Evolutionary conservation across 2,888 invertebrate species (phyloP), one percentile per base, ranked within the genome.

Genomic region (Teinopalpus imperialis): DNA sequence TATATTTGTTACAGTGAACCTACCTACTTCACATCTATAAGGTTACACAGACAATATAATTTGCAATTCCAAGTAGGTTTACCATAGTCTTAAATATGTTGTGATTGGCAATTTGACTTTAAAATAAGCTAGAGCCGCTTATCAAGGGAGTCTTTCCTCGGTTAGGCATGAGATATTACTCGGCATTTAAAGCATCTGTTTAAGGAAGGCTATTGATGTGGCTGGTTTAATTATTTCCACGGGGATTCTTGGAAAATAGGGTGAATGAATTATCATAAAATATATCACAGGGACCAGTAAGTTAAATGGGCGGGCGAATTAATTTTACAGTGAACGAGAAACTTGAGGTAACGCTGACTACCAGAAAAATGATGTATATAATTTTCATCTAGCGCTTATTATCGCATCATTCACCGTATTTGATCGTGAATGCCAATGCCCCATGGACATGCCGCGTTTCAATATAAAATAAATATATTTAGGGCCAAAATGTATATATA

Each of bases 51-150:
- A 51, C 54, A 56, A 57, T 58, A 61, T 53, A 52, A 79, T 81
- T 81, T 81, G 80, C 81, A 83, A 82, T 72, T 81, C 81, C 67
- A 54, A 80, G 61, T 69, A 69, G 66, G 57, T 57, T 44, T 59
- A 59, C 66, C 66, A 58, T 67, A 63, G 74, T 77, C 79, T 78
- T 81, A 80, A 83, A 82, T 81, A 81, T 81, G 78, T 81, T 71
- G 72, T 65, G 69, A 77, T 78, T 68, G 73, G 63, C 43, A 65
- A 85, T 85, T 83, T 83, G 78, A 83, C 80, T 85, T 85, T 83
- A 71, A 78, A 83, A 85, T 83, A 61, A 66, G 62, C 46, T 67
- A 74, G 72, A 74, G 69, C 74, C 71, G 76, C 75, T 75, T 80
- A 80, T 74, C 78, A 60, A 61, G 57, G 48, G 54, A 53, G 59